These are phyloP conservation scores for Athene noctua DNA, from an alignment of 2,113 vertebrate genomes.

Conservation along the genomic window DNA sequence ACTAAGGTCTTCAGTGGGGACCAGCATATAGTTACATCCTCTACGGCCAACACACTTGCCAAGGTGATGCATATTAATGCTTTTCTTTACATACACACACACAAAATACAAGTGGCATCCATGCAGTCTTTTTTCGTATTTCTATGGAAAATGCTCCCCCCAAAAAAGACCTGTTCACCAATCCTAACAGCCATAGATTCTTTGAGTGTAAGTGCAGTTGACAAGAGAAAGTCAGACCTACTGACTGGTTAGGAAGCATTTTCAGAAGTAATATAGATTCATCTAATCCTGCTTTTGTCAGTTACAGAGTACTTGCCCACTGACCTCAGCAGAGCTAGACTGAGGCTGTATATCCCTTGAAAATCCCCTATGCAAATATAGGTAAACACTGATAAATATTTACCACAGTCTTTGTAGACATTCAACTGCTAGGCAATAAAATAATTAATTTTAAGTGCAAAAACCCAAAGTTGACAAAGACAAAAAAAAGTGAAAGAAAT, in stretches of 20 bases:
- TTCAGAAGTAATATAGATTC: neutral
- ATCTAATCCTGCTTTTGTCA: neutral
- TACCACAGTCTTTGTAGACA: neutral
- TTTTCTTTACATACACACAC: neutral
- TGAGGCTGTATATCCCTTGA: neutral
- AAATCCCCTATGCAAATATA: neutral
- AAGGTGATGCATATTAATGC: neutral
- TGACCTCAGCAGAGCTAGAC: neutral
- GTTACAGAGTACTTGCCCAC: neutral
- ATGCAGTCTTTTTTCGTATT: neutral
- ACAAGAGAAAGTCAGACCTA: neutral
- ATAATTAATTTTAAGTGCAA: neutral
- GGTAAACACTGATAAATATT: neutral
- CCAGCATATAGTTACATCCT: neutral
- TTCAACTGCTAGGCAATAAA: neutral
- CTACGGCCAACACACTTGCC: neutral
- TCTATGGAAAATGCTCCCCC: neutral
- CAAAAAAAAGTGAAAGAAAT: neutral
- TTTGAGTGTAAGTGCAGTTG: neutral
- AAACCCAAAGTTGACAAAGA: neutral
- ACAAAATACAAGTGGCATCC: neutral
- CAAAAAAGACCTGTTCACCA: fast-evolving
- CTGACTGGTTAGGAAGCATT: neutral
- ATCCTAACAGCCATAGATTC: neutral
- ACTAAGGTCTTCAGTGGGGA: neutral